Percentiles rank a stretch among this genome's conserved stretches.
Evolutionary conservation across 2,888 invertebrate genomes (phyloP).

Genomic region (Acutogordius australiensis): DNA sequence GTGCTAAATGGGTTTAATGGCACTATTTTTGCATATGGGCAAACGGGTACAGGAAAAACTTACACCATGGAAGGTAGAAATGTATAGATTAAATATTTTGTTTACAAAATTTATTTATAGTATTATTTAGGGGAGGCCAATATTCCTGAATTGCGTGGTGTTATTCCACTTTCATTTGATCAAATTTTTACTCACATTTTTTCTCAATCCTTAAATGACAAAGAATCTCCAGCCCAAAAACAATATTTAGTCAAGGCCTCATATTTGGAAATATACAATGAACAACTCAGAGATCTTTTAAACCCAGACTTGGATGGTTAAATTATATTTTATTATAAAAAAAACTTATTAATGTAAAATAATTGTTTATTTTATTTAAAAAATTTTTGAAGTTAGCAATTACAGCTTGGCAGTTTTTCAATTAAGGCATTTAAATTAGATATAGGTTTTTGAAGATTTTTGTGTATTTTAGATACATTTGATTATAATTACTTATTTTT

Average conservation of each 20-base stretch:
- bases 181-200: conserved; percentile 81
- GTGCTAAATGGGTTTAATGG: conserved; percentile 92
- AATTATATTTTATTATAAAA: too few species aligned
- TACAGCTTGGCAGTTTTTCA: too few species aligned
- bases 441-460: too few species aligned
- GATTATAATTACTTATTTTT: too few species aligned
- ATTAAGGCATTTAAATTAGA: too few species aligned
- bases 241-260: conserved; percentile 82
- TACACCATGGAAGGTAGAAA: conserved; percentile 41
- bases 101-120: too few species aligned
- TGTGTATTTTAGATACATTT: too few species aligned
- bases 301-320: too few species aligned
- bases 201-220: not conserved
- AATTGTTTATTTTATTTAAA: too few species aligned
- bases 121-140: conserved; percentile 34
- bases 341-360: too few species aligned
- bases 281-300: conserved; percentile 32
- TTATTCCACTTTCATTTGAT: conserved; percentile 79
- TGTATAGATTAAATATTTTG: too few species aligned
- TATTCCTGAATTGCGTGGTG: conserved; percentile 42
- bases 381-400: too few species aligned
- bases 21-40: conserved; percentile 94
- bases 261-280: conserved; percentile 86
- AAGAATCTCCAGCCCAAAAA: conserved; percentile 47
- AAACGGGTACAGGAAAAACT: conserved; percentile 73